These are phyloP conservation scores for Aquatica leii DNA, from an alignment of 2,888 invertebrate genomes.

Conservation along the genomic window DNA sequence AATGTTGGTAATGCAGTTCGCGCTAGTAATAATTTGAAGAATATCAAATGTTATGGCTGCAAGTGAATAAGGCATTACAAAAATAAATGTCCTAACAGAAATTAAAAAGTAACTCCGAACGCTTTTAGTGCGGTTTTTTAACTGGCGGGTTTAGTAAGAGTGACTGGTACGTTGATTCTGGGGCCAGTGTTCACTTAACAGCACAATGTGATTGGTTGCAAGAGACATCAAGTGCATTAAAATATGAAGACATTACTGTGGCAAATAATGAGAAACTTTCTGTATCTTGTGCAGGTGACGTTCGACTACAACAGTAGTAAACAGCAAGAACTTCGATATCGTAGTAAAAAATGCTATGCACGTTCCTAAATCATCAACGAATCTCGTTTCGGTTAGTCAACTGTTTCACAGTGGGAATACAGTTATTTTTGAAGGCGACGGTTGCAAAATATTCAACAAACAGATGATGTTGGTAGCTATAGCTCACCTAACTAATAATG, in stretches of 20 bases:
- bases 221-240: too few species aligned
- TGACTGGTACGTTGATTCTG: too few species aligned
- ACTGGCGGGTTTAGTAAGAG: too few species aligned
- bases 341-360: too few species aligned
- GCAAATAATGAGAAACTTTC: conserved; percentile 19
- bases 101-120: too few species aligned
- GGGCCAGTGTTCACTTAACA: not conserved
- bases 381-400: conserved; percentile 31
- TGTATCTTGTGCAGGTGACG: conserved; percentile 20
- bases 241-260: conserved; percentile 19
- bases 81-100: too few species aligned
- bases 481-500: too few species aligned
- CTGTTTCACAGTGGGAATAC: conserved; percentile 23
- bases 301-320: conserved; percentile 17
- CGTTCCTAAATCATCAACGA: conserved; percentile 28
- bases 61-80: conserved; percentile 39
- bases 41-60: conserved; percentile 31
- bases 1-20: too few species aligned
- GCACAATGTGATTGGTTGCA: conserved; percentile 2
- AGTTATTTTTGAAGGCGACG: conserved; percentile 8
- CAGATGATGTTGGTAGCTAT: too few species aligned
- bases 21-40: not conserved
- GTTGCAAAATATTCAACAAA: too few species aligned
- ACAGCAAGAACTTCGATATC: conserved; percentile 2
- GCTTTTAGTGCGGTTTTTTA: too few species aligned